phyloP scores from a whole-genome alignment of 2,113 vertebrate species.

The Anguilla rostrata region DNA sequence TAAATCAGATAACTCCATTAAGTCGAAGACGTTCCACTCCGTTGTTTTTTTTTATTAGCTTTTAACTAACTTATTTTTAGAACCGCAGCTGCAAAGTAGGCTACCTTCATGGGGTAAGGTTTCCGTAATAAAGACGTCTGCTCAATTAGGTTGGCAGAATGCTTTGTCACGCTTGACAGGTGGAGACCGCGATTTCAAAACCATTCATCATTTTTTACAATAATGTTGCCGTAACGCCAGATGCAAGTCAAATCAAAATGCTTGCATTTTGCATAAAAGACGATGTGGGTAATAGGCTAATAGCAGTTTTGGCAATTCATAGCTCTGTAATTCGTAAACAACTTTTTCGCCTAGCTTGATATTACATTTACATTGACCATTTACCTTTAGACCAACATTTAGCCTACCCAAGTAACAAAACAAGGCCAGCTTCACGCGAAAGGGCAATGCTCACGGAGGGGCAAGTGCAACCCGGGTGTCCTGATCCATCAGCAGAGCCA shows the following conservation, averaged over 20 bases:
- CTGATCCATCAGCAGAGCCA: too few species aligned
- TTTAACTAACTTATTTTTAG: not conserved
- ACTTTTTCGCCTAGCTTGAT: too few species aligned
- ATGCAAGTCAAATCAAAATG: not conserved
- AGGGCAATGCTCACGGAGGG: too few species aligned
- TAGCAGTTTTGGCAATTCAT: too few species aligned
- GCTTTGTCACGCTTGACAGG: not conserved
- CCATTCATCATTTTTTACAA: not conserved
- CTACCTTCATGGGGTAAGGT: not conserved
- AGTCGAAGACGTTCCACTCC: not conserved
- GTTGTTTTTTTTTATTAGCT: slow-evolving; percentile 3
- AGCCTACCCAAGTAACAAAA: too few species aligned
- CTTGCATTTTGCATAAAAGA: not conserved
- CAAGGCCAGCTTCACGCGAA: too few species aligned
- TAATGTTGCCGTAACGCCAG: not conserved
- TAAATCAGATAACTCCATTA: slow-evolving; percentile 18
- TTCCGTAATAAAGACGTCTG: not conserved
- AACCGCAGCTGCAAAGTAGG: not conserved
- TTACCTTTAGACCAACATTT: too few species aligned
- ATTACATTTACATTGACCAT: too few species aligned
- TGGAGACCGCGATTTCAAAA: not conserved
- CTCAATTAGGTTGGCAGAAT: not conserved
- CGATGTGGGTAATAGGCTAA: too few species aligned
- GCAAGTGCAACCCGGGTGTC: too few species aligned
- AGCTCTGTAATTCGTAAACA: too few species aligned